Conservation (phyloP, 1,140 invertebrate genomes). For the Marisa cornuarietis region DNA sequence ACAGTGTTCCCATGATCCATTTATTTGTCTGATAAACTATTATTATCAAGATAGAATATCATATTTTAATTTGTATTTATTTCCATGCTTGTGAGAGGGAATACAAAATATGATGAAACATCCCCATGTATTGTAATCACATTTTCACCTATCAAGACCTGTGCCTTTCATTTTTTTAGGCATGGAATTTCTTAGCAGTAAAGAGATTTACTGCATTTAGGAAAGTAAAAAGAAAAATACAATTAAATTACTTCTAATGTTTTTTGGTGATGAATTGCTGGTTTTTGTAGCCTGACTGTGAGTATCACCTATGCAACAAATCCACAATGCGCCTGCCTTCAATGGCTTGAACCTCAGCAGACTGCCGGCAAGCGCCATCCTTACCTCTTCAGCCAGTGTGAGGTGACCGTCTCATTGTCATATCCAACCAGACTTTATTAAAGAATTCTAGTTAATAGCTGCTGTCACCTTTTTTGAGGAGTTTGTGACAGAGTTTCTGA, state of each 20-base stretch:
- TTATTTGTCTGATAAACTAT: too few relatives aligned
- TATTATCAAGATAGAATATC: too few relatives aligned
- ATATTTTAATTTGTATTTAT: too few relatives aligned
- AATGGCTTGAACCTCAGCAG: constrained; percentile 88
- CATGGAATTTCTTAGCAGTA: background rate
- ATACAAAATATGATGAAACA: too few relatives aligned
- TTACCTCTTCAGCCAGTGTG: constrained; percentile 92
- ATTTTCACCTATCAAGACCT: too few relatives aligned
- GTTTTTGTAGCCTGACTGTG: constrained; percentile 42
- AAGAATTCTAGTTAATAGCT: too few relatives aligned
- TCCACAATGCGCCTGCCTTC: constrained; percentile 75
- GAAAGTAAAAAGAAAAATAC: background rate
- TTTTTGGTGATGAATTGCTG: background rate
- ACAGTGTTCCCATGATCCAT: too few relatives aligned
- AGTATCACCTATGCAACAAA: constrained; percentile 61
- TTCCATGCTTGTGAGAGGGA: too few relatives aligned
- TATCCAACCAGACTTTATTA: background rate
- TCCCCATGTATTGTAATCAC: too few relatives aligned
- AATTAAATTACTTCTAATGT: background rate
- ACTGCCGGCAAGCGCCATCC: constrained; percentile 88
- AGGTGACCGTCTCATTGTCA: constrained; percentile 69
- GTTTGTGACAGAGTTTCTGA: too few relatives aligned
- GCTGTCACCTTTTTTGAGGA: too few relatives aligned
- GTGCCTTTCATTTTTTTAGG: too few relatives aligned
- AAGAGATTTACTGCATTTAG: background rate